Percentiles rank a stretch among this genome's conserved stretches.
Conservation (phyloP, 2,888 invertebrate species). For the Mythimna pallens region DNA sequence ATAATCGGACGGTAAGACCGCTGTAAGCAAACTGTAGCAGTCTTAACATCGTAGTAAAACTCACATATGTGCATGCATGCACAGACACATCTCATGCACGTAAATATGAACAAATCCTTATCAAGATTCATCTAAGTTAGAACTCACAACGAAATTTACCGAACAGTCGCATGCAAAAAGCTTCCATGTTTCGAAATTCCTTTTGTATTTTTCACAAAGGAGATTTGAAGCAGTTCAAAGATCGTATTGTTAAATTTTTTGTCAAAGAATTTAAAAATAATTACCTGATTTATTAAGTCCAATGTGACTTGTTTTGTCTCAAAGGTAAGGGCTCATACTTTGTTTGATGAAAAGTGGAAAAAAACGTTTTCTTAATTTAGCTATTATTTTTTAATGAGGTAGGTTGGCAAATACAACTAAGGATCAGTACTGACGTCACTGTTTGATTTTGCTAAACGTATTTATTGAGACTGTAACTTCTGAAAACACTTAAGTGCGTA, state of each 20-base stretch:
- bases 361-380: conserved; percentile 9
- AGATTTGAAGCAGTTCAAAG: conserved; percentile 27
- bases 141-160: not conserved
- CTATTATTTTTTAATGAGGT: conserved; percentile 11
- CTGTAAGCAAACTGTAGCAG: too few species aligned
- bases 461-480: too few species aligned
- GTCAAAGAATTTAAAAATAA: conserved; percentile 46
- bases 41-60: too few species aligned
- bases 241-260: conserved; percentile 16
- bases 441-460: too few species aligned
- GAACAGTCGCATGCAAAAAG: conserved; percentile 14
- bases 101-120: not conserved
- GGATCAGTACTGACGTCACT: too few species aligned
- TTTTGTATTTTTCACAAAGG: conserved; percentile 34
- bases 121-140: not conserved
- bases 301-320: conserved; percentile 11
- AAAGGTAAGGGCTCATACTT: conserved; percentile 1
- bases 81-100: too few species aligned
- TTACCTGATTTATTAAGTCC: conserved; percentile 31
- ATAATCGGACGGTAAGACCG: too few species aligned
- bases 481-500: too few species aligned
- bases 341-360: conserved; percentile 22
- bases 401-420: not conserved
- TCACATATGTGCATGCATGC: too few species aligned
- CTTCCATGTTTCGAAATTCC: conserved; percentile 8